A percentile compares a stretch with the other conserved stretches of the same genome.
These are phyloP conservation scores for Helostoma temminkii DNA, from an alignment of 2,797 vertebrate species.

Conservation along the genomic window DNA sequence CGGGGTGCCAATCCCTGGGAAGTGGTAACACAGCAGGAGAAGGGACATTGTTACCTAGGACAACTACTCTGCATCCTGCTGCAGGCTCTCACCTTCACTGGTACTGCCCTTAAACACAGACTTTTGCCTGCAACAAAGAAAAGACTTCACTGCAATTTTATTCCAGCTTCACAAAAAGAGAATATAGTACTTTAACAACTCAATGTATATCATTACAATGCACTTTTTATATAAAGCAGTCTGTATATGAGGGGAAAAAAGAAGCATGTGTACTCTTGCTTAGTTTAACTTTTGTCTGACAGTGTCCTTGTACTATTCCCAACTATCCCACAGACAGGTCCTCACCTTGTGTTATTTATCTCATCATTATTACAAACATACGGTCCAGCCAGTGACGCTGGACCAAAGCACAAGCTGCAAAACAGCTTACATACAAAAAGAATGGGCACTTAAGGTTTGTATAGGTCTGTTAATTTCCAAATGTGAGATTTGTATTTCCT, in stretches of 20 bases:
- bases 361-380: slow-evolving; percentile 55
- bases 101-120: slow-evolving; percentile 71
- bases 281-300: slow-evolving; percentile 67
- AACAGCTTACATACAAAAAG: slow-evolving; percentile 62
- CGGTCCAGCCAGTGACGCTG: slow-evolving; percentile 53
- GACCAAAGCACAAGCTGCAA: slow-evolving; percentile 69
- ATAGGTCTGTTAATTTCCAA: slow-evolving; percentile 71
- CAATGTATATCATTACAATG: slow-evolving; percentile 82
- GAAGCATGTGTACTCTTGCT: slow-evolving; percentile 82
- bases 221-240: slow-evolving; percentile 85
- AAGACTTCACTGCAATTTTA: slow-evolving; percentile 71
- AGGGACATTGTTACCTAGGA: slow-evolving; percentile 57
- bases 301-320: slow-evolving; percentile 67
- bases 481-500: slow-evolving; percentile 66
- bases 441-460: slow-evolving; percentile 61
- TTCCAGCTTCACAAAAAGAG: slow-evolving; percentile 80
- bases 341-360: slow-evolving; percentile 80
- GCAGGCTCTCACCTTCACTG: slow-evolving; percentile 60
- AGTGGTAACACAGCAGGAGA: slow-evolving; percentile 87
- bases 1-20: slow-evolving; percentile 97
- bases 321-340: slow-evolving; percentile 63
- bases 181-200: slow-evolving; percentile 83
- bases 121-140: slow-evolving; percentile 73
- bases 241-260: slow-evolving; percentile 86
- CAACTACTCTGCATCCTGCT: slow-evolving; percentile 67